Evolutionary conservation across 2,888 invertebrate genomes (phyloP), one percentile per base, ranked within the genome.

Genomic region (Dasypogon diadema): DNA sequence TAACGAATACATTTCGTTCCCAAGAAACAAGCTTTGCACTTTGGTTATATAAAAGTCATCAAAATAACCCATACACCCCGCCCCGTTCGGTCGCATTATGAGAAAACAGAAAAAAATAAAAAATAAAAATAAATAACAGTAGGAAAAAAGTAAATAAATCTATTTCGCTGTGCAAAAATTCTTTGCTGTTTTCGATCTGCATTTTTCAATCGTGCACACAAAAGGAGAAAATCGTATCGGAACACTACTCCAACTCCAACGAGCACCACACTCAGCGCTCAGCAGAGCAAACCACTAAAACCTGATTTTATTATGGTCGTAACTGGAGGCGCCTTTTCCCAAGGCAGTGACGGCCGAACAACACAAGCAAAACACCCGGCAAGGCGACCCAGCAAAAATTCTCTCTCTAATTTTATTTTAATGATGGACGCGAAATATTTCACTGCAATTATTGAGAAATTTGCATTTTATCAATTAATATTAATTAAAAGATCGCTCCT

Each of bases 381-480:
- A n/a, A n/a, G n/a, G n/a, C n/a, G 18, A 18, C 37, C n/a, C 37
- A 55, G n/a, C 55, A 55, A 60, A 60, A 60, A 60, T 37, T 37
- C 34, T 60, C 34, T 30, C 21, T 60, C 60, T 37, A 60, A 60
- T 60, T 60, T 60, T 37, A 22, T 60, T 60, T 60, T 60, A 60
- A 60, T 34, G 60, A 60, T 60, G 37, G 37, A 48, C 16, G 48
- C 24, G 24, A 68, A 68, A 68, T 68, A 68, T 68, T 24, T 68
- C 65, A 26, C 24, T 68, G 48, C 65, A 68, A 68, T 68, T 68
- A 68, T 68, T 68, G 65, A 26, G 14, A 68, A 68, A 68, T 68
- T 68, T 68, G 65, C 65, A 68, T 68, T 68, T 68, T 68, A 68
- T 48, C 65, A 68, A 68, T 68, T 68, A 68, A 68, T 68, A 68